Evolutionary conservation across 1,140 invertebrate genomes (phyloP).

Genomic region (Helicoverpa armigera): DNA sequence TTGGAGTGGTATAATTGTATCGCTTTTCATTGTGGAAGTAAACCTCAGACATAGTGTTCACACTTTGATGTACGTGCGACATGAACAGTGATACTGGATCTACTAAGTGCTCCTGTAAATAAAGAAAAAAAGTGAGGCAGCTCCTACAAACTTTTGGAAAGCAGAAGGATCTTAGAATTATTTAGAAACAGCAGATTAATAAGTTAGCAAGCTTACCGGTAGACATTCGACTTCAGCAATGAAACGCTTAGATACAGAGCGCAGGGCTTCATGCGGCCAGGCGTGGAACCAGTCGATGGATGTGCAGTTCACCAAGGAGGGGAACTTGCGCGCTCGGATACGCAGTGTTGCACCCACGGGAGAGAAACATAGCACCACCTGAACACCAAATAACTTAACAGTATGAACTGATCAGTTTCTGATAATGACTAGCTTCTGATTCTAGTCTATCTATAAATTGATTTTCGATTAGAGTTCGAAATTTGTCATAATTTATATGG

Average conservation of each 20-base stretch:
- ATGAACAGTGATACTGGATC: conserved; percentile 94
- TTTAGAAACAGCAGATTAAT: not conserved
- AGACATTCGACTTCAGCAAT: conserved; percentile 91
- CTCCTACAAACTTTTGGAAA: no score
- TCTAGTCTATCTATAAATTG: no score
- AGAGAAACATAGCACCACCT: conserved; percentile 96
- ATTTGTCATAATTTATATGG: no score
- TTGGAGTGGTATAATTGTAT: conserved; percentile 99
- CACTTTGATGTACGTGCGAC: conserved; percentile 95
- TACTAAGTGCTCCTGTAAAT: conserved; percentile 85
- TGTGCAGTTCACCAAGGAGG: conserved; percentile 97
- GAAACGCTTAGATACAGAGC: conserved; percentile 95
- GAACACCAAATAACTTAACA: not conserved
- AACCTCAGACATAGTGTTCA: conserved; percentile 94
- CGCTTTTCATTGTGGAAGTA: conserved; percentile 95
- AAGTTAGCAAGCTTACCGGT: conserved; percentile 77
- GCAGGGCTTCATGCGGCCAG: conserved; percentile 96
- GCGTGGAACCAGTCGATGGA: conserved; percentile 98
- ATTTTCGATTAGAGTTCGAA: no score
- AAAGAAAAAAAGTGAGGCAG: not conserved
- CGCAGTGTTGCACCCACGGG: conserved; percentile 95
- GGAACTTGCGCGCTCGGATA: conserved; percentile 96
- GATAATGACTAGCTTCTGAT: no score
- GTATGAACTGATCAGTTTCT: not conserved
- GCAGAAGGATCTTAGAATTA: not conserved